Percentiles rank a stretch among this genome's conserved stretches.
These are phyloP conservation scores for Drosophila lacertosa DNA, from an alignment of 1,140 invertebrate species.

Conservation along the genomic window DNA sequence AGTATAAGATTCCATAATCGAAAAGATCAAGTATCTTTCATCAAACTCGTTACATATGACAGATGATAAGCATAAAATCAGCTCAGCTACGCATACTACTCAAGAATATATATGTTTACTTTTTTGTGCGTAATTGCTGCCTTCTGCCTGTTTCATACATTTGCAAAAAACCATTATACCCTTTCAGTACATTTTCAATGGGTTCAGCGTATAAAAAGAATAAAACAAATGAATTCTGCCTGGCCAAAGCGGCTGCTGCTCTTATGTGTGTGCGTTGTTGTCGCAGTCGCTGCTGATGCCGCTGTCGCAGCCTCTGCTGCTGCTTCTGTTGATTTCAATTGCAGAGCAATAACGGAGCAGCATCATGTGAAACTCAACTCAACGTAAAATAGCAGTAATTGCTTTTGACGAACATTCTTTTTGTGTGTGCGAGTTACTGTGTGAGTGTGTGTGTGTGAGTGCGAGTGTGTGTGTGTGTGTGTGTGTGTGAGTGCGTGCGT, in stretches of 20 bases:
- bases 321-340: slow-evolving; percentile 63
- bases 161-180: too few species aligned
- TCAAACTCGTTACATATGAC: too few species aligned
- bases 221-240: slow-evolving; percentile 62
- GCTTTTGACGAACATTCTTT: slow-evolving; percentile 54
- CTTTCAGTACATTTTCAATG: too few species aligned
- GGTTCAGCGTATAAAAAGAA: too few species aligned
- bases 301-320: slow-evolving; percentile 23
- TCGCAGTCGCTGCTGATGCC: slow-evolving; percentile 29
- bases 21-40: too few species aligned
- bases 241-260: slow-evolving; percentile 2
- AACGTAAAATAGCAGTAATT: slow-evolving; percentile 75
- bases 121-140: too few species aligned
- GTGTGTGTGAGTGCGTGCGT: slow-evolving; percentile 22
- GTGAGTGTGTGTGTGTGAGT: slow-evolving; percentile 18
- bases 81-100: too few species aligned
- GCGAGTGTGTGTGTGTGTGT: neutral
- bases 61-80: too few species aligned
- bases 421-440: slow-evolving; percentile 4
- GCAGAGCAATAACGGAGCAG: slow-evolving; percentile 67
- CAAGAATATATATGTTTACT: too few species aligned
- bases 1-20: too few species aligned
- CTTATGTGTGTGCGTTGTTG: neutral
- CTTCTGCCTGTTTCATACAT: too few species aligned
- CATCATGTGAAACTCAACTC: slow-evolving; percentile 52